phyloP scores from a whole-genome alignment of 2,113 vertebrate species.

The Pelvicachromis taeniatus region DNA sequence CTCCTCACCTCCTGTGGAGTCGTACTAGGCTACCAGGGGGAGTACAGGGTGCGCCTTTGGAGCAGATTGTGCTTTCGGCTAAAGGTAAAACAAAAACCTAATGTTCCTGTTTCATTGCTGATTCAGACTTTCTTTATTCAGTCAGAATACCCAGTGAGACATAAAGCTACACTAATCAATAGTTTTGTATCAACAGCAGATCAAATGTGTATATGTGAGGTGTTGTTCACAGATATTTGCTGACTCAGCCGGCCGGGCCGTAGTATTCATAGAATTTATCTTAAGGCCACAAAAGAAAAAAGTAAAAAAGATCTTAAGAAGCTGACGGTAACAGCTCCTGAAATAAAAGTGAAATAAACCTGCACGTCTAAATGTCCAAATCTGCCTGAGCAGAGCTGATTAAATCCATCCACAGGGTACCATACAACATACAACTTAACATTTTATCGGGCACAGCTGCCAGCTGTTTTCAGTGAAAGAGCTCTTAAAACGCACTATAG shows the following conservation, averaged over 20 bases:
- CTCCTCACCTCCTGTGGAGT: conserved; percentile 86
- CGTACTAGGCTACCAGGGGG: conserved; percentile 64
- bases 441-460: background rate
- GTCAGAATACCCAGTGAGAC: background rate
- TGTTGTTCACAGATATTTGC: background rate
- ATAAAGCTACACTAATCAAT: background rate
- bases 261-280: background rate
- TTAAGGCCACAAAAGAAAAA: background rate
- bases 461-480: background rate
- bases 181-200: background rate
- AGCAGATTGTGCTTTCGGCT: conserved; percentile 81
- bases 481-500: background rate
- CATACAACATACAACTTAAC: background rate
- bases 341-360: background rate
- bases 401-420: background rate
- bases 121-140: background rate
- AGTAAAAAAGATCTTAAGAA: background rate
- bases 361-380: background rate
- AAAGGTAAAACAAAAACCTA: conserved; percentile 65
- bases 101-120: background rate
- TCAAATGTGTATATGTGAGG: background rate
- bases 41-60: conserved; percentile 55
- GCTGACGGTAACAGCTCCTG: background rate
- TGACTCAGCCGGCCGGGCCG: background rate
- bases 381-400: background rate